Conservation (phyloP, 2,888 invertebrate species). For the Siphlonurus alternatus region DNA sequence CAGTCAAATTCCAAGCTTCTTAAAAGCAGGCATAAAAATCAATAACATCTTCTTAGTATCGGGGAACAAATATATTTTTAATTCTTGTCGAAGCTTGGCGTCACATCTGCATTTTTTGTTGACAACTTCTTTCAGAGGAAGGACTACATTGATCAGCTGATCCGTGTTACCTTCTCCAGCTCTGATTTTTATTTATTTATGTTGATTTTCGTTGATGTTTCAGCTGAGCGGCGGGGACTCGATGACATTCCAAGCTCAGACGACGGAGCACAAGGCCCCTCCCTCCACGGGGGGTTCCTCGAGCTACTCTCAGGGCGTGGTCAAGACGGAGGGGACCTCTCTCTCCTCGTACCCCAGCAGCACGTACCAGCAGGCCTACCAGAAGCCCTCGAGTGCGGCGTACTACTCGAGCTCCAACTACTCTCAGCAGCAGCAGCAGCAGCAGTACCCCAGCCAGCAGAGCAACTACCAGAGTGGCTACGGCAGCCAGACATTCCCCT, state of each 20-base stretch:
- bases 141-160: no score
- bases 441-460: background rate
- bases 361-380: slow-evolving; percentile 10
- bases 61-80: no score
- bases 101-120: no score
- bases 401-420: background rate
- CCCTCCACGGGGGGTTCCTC: slow-evolving; percentile 1
- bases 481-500: background rate
- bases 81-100: no score
- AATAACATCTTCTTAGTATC: no score
- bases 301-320: background rate
- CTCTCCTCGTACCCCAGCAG: background rate
- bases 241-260: background rate
- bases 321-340: background rate
- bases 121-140: no score
- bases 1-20: no score
- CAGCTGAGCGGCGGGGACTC: background rate
- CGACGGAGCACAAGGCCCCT: slow-evolving; percentile 7
- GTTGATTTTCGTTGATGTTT: no score
- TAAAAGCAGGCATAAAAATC: no score
- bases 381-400: background rate
- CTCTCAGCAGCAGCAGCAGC: background rate
- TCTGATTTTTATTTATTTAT: no score
- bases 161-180: no score
- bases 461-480: background rate